These are phyloP conservation scores for Drosophila lacertosa DNA, from an alignment of 1,140 invertebrate genomes.

Conservation along the genomic window DNA sequence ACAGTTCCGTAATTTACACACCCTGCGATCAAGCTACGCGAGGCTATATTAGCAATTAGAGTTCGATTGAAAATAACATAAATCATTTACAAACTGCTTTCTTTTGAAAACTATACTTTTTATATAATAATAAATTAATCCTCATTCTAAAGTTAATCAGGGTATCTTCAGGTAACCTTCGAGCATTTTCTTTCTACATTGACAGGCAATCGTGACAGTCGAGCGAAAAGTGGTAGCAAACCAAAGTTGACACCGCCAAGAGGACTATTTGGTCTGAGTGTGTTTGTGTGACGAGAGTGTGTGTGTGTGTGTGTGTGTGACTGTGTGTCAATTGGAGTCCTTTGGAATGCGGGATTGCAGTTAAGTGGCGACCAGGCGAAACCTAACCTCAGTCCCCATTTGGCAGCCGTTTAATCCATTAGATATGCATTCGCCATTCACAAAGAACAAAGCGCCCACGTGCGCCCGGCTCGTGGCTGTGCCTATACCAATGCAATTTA, in stretches of 20 bases:
- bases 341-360: slow-evolving; percentile 14
- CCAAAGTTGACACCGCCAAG: slow-evolving; percentile 9
- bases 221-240: slow-evolving; percentile 8
- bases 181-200: background rate
- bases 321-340: slow-evolving; percentile 16
- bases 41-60: background rate
- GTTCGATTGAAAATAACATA: no score
- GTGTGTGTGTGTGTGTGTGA: background rate
- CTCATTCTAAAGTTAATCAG: background rate
- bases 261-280: background rate
- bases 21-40: background rate
- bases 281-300: background rate
- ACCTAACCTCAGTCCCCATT: slow-evolving; percentile 5
- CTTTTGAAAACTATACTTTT: no score
- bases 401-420: slow-evolving; percentile 51
- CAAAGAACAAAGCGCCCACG: slow-evolving; percentile 44
- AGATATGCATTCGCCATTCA: slow-evolving; percentile 51
- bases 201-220: background rate
- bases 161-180: background rate
- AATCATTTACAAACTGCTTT: background rate
- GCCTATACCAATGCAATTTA: slow-evolving; percentile 35
- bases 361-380: slow-evolving; percentile 15
- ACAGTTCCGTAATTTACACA: slow-evolving; percentile 31
- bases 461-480: slow-evolving; percentile 7
- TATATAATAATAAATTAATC: no score